Conservation (phyloP, 2,888 invertebrate genomes). For the Napeogenes sylphis region DNA sequence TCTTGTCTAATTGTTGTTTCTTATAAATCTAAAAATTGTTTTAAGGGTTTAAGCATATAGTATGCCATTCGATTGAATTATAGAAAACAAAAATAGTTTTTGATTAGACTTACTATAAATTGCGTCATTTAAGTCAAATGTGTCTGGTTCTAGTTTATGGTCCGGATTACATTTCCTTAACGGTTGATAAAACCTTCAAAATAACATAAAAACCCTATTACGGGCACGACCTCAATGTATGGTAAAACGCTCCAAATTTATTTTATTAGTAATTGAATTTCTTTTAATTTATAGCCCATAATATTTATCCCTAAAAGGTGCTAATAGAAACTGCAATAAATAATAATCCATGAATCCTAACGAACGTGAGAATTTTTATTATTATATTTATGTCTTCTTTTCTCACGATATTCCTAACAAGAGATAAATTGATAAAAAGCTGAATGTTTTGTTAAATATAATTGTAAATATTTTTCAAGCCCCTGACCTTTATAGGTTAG, state of each 20-base stretch:
- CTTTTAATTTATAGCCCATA: neutral
- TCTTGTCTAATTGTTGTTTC: neutral
- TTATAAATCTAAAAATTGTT: too few relatives aligned
- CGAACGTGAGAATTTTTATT: neutral
- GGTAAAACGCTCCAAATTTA: too few relatives aligned
- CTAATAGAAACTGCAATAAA: neutral
- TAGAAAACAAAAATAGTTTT: too few relatives aligned
- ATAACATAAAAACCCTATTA: neutral
- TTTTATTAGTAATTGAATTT: too few relatives aligned
- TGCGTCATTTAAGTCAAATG: neutral
- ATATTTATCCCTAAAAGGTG: neutral
- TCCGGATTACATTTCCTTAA: neutral
- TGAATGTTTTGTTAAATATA: constrained; percentile 1
- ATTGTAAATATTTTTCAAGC: constrained; percentile 28
- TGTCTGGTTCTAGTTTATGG: neutral
- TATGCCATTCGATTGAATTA: too few relatives aligned
- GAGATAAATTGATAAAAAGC: constrained; percentile 4
- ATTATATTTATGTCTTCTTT: neutral
- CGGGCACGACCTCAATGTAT: neutral
- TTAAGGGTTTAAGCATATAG: too few relatives aligned
- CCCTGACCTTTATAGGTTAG: constrained; percentile 35
- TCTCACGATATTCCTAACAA: constrained; percentile 2
- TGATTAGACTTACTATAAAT: too few relatives aligned
- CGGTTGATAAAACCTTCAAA: neutral
- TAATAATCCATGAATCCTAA: neutral